Conservation (phyloP, 1,140 invertebrate genomes). For the Zaprionus tsacasi region DNA sequence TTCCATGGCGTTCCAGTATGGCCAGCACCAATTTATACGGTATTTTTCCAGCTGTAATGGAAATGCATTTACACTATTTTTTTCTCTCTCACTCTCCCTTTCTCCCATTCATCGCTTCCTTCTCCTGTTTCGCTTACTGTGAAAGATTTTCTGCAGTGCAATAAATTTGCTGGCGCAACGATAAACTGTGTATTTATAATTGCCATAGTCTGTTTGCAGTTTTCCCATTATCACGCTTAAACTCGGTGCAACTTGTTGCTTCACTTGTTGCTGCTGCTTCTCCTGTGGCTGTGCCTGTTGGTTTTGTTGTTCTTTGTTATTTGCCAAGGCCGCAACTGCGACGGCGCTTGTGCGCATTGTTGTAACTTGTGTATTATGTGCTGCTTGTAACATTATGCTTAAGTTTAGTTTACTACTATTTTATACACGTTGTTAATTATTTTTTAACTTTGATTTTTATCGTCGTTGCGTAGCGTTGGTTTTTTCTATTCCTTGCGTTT, state of each 20-base stretch:
- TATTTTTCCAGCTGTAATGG: slow-evolving; percentile 65
- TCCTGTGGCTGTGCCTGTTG: slow-evolving; percentile 46
- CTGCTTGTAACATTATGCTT: slow-evolving; percentile 13
- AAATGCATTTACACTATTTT: not conserved
- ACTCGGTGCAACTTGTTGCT: slow-evolving; percentile 46
- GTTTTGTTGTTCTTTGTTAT: slow-evolving; percentile 48
- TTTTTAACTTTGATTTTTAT: not conserved
- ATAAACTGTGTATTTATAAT: slow-evolving; percentile 81
- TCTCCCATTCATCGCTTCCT: too few relatives aligned
- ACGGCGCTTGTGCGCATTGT: slow-evolving; percentile 51
- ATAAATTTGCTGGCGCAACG: slow-evolving; percentile 77
- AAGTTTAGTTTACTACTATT: not conserved
- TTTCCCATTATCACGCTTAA: slow-evolving; percentile 64
- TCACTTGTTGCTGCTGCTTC: slow-evolving; percentile 44
- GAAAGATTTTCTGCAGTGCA: slow-evolving; percentile 71
- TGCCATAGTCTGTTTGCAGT: slow-evolving; percentile 61
- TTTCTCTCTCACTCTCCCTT: not conserved
- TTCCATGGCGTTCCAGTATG: slow-evolving; percentile 71
- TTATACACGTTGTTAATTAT: not conserved
- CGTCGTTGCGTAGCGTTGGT: slow-evolving; percentile 41
- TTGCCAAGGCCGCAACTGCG: slow-evolving; percentile 43
- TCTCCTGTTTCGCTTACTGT: slow-evolving; percentile 61
- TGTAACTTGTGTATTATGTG: slow-evolving; percentile 38
- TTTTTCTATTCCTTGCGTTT: slow-evolving; percentile 37
- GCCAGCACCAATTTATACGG: slow-evolving; percentile 74